These are phyloP conservation scores for Lithophane semibrunnea DNA, from an alignment of 2,888 invertebrate species.

Conservation along the genomic window DNA sequence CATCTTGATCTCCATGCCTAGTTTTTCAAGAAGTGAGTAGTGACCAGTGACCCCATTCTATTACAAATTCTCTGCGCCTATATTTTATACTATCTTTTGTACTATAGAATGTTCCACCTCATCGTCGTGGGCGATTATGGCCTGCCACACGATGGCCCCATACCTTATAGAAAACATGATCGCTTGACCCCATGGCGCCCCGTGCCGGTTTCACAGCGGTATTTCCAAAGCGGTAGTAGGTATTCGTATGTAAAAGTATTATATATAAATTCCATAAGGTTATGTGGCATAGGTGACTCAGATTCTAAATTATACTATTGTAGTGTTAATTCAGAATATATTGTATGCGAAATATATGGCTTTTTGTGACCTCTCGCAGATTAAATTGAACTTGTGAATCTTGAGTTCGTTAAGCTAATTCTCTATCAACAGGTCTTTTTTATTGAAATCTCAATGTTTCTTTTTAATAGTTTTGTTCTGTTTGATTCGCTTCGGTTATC, in stretches of 20 bases:
- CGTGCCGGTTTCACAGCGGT: slow-evolving; percentile 49
- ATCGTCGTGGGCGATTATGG: slow-evolving; percentile 52
- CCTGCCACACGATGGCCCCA: slow-evolving; percentile 25
- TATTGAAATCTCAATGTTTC: slow-evolving; percentile 19
- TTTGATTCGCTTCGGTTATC: slow-evolving; percentile 21
- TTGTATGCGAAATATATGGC: slow-evolving; percentile 42
- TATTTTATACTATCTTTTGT: slow-evolving; percentile 16
- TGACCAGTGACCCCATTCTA: slow-evolving; percentile 1
- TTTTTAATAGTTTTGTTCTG: slow-evolving; percentile 16
- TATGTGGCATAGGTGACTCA: slow-evolving; percentile 48
- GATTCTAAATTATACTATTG: slow-evolving; percentile 54
- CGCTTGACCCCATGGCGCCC: slow-evolving; percentile 59
- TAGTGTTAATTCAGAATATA: slow-evolving; percentile 40
- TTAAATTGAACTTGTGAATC: slow-evolving; percentile 59
- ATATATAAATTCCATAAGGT: slow-evolving; percentile 52
- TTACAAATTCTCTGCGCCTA: slow-evolving; percentile 2
- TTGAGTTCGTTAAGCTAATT: slow-evolving; percentile 37
- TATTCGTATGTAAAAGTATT: slow-evolving; percentile 42
- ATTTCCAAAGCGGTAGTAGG: slow-evolving; percentile 53
- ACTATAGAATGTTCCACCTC: slow-evolving; percentile 27
- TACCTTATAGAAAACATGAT: slow-evolving; percentile 55
- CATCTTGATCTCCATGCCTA: no score
- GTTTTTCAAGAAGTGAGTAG: no score
- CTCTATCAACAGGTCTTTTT: slow-evolving; percentile 15
- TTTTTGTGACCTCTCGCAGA: slow-evolving; percentile 53